Evolutionary conservation across 2,797 vertebrate genomes (phyloP), one percentile per base, ranked within the genome.

Genomic region (Esox lucius): DNA sequence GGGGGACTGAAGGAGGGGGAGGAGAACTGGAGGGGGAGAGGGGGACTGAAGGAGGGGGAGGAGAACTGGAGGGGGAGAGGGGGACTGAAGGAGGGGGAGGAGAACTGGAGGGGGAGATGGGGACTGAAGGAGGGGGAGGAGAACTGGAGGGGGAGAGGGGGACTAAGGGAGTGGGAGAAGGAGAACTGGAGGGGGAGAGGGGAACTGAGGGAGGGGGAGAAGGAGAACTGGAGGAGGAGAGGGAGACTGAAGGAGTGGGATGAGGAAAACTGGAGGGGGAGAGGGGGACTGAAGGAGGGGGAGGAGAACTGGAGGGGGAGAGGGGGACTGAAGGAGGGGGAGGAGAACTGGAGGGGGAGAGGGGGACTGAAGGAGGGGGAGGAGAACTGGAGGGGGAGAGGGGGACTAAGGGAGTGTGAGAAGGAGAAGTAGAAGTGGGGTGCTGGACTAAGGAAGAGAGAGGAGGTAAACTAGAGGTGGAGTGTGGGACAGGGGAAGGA

Each of bases 371-470:
- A 7, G 5, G 26, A n/a, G 1, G 8, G 42, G 5, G 35, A 75
- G 72, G 6, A 62, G 61, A 8, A 12, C n/a, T n/a, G n/a, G n/a
- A n/a, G n/a, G n/a, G n/a, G n/a, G n/a, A n/a, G n/a, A n/a, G 31
- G 78, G 51, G 24, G 75, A 68, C 24, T 35, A 49, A 46, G 68
- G 5, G 26, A n/a, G 1, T 8, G 13, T 1, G 65, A 6, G 51
- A n/a, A n/a, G n/a, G n/a, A n/a, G n/a, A n/a, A n/a, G 42, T 66
- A 66, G 7, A 67, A 65, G 33, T 81, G 8, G 2, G 1, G 42
- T 7, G 42, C 83, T 78, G 42, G 9, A 17, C 61, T 76, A 28
- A 79, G 56, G 26, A 75, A 70, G 51, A 72, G 77, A 49, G 61
- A 46, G 68, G 53, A 62, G 1, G 65, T 7, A 56, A 70, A 39